These are phyloP conservation scores for Oophaga sylvatica DNA, from an alignment of 2,797 vertebrate genomes.

Conservation along the genomic window DNA sequence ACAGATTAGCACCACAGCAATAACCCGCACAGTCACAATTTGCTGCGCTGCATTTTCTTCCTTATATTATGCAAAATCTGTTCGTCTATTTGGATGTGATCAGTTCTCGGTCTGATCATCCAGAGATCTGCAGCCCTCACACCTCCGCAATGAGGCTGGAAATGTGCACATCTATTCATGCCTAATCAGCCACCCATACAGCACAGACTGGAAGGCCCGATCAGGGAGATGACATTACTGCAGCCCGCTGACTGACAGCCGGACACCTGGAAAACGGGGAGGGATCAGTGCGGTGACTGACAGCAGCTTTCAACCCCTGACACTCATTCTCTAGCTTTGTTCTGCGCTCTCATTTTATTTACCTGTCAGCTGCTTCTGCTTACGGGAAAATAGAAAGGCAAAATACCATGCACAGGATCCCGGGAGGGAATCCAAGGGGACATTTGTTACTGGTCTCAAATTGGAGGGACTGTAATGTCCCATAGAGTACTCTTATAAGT, in stretches of 20 bases:
- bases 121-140: slow-evolving; percentile 11
- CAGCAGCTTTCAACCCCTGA: slow-evolving; percentile 37
- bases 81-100: background rate
- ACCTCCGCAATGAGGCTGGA: slow-evolving; percentile 22
- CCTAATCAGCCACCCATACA: slow-evolving; percentile 10
- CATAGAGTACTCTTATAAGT: background rate
- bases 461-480: background rate
- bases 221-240: slow-evolving; percentile 32
- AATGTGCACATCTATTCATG: slow-evolving; percentile 34
- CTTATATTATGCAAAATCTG: slow-evolving; percentile 10
- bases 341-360: slow-evolving; percentile 29
- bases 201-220: slow-evolving; percentile 32
- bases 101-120: slow-evolving; percentile 16
- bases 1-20: background rate
- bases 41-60: slow-evolving; percentile 11
- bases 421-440: background rate
- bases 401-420: background rate
- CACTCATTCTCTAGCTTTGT: slow-evolving; percentile 16
- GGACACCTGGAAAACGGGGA: slow-evolving; percentile 27
- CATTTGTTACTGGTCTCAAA: background rate
- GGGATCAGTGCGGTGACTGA: slow-evolving; percentile 35
- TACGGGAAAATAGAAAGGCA: background rate
- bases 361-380: slow-evolving; percentile 24
- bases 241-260: slow-evolving; percentile 35
- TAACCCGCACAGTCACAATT: background rate